A percentile compares a stretch with the other conserved stretches of the same genome.
Evolutionary conservation across 2,797 vertebrate species (phyloP).

Genomic region (Podargus strigoides): DNA sequence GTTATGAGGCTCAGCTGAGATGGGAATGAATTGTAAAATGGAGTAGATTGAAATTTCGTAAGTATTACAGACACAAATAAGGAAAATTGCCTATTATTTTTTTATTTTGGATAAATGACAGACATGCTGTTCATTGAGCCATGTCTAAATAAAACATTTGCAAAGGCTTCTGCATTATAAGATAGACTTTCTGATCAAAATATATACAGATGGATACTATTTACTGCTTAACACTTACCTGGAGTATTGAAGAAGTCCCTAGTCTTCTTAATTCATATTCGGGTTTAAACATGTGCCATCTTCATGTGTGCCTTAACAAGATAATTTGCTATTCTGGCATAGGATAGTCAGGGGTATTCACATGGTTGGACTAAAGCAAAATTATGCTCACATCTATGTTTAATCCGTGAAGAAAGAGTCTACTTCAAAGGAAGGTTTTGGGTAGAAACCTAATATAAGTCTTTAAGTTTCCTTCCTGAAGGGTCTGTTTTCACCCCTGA

Average conservation of each 20-base stretch:
- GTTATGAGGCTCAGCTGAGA: neutral
- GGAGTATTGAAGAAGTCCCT: neutral
- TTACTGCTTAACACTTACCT: neutral
- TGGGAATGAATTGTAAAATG: neutral
- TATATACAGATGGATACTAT: accelerated
- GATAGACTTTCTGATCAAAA: neutral
- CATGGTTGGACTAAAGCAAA: neutral
- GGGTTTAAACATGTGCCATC: neutral
- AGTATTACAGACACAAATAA: neutral
- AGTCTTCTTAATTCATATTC: neutral
- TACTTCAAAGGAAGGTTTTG: neutral
- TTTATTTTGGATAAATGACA: neutral
- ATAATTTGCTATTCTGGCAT: neutral
- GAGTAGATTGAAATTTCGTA: neutral
- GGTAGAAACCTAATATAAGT: neutral
- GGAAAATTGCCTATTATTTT: neutral
- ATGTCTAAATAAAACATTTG: neutral
- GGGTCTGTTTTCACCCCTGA: neutral
- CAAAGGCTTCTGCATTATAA: neutral
- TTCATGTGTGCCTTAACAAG: neutral
- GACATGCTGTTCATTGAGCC: neutral
- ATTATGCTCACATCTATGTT: accelerated
- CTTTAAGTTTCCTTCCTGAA: neutral
- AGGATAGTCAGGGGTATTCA: neutral
- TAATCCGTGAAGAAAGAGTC: neutral